These are phyloP conservation scores for Ormyrus pomaceus DNA, from an alignment of 2,888 invertebrate genomes.

Conservation along the genomic window DNA sequence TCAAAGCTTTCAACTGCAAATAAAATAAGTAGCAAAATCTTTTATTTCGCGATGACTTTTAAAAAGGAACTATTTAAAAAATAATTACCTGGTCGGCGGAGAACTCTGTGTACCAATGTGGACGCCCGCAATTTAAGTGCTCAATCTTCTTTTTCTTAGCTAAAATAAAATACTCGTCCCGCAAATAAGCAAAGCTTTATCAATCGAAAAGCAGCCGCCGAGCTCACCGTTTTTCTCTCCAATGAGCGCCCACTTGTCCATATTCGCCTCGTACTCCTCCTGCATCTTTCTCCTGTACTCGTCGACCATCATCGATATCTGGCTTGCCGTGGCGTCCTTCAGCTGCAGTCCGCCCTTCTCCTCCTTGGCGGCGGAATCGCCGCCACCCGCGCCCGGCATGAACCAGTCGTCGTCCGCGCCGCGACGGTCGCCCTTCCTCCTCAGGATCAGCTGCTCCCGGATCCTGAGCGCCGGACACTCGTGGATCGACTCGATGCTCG, in stretches of 20 bases:
- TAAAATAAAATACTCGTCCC: not conserved
- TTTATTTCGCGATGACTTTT: not conserved
- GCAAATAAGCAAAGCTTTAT: not conserved
- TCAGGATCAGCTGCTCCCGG: not conserved
- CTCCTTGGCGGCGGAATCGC: not conserved
- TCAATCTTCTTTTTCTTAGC: not conserved
- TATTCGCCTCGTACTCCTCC: slow-evolving; percentile 30
- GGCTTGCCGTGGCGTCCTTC: slow-evolving; percentile 12
- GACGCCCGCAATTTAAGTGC: slow-evolving; percentile 37
- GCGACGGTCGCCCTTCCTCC: not conserved
- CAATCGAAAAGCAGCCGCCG: not conserved
- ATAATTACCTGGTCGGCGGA: slow-evolving; percentile 64
- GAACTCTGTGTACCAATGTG: slow-evolving; percentile 67
- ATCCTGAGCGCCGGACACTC: slow-evolving; percentile 44
- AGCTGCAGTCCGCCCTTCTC: not conserved
- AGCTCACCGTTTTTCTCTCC: slow-evolving; percentile 25
- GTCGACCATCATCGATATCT: slow-evolving; percentile 14
- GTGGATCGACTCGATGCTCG: slow-evolving; percentile 23
- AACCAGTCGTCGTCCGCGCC: not conserved
- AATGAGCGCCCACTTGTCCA: slow-evolving; percentile 38
- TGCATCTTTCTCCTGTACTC: not conserved
- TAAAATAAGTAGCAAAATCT: not conserved
- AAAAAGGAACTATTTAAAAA: not conserved
- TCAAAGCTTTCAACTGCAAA: slow-evolving; percentile 64
- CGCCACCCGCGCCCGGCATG: not conserved